These are phyloP conservation scores for Nemopilema nomurai DNA, from an alignment of 30 jellyfish, hydroid and myxozoan species.

Conservation along the genomic window DNA sequence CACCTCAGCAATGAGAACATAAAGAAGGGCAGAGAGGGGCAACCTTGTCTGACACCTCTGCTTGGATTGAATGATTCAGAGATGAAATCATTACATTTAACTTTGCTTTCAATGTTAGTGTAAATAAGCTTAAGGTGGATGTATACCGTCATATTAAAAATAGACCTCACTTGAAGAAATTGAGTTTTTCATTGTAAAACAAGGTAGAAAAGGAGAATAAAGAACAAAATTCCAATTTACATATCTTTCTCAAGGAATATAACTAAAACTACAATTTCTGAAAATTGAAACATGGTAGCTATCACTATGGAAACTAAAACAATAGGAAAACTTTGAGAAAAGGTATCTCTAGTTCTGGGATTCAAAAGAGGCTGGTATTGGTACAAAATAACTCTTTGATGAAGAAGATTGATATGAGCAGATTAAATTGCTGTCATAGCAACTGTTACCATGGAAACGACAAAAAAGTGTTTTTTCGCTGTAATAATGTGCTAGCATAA, in stretches of 20 bases:
- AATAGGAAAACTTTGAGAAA: neutral
- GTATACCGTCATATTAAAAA: too few species aligned
- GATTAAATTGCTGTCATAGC: neutral
- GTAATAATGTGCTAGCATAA: neutral
- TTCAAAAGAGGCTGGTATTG: neutral
- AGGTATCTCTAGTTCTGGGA: neutral
- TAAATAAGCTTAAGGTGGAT: neutral
- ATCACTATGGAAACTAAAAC: neutral
- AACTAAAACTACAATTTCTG: neutral
- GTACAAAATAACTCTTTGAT: neutral
- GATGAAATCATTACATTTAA: neutral
- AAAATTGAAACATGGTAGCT: neutral
- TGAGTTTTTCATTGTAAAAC: neutral
- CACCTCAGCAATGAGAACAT: slow-evolving; percentile 15
- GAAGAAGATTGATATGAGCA: neutral
- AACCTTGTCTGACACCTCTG: neutral
- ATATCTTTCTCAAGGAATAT: neutral
- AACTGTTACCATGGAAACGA: neutral
- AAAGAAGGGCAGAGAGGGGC: slow-evolving; percentile 30
- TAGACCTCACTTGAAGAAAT: neutral
- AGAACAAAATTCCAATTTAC: neutral
- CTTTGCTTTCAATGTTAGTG: neutral
- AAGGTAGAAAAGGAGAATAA: neutral
- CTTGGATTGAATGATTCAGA: neutral
- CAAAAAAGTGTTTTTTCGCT: neutral